Evolutionary conservation across 2,797 vertebrate species (phyloP), one percentile per base, ranked within the genome.

Genomic region (Tangara arthus): DNA sequence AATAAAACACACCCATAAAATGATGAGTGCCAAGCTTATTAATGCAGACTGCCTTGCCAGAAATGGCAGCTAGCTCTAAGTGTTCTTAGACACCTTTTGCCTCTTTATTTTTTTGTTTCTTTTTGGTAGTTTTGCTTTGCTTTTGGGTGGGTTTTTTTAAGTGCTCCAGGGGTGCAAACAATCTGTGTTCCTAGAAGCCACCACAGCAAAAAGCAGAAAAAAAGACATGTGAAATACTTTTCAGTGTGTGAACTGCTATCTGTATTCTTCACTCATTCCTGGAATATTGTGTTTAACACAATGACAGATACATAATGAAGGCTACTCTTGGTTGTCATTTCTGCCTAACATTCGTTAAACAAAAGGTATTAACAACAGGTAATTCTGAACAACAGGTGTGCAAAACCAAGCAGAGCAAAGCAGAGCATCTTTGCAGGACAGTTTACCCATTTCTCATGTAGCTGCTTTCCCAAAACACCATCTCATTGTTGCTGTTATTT

Each of bases 1-100:
- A 96, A 96, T 96, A 81, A 92, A 89, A 93, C 89, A 86, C 82
- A 94, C 53, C 52, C 91, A 87, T 69, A 52, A 92, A 92, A 89
- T 47, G 39, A 49, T 15, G 37, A 89, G 44, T 94, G 94, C 93
- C 94, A 93, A 94, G 84, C 89, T 91, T 75, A 93, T 79, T 91
- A 94, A 81, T 16, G 39, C 41, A 56, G 56, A 12, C 18, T 64
- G 59, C 39, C 65, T 63, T 76, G 61, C 68, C 91, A 91, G 87
- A 81, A 93, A 65, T 41, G 69, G 57, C 61, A 89, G 82, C 49
- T 11, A 79, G 80, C 21, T 83, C 34, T 39, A 46, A 79, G 52
- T 63, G 49, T n/a, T 57, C 81, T 71, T 34, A 64, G 52, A 60
- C 44, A 89, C 49, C 49, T 94, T 80, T 65, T 23, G 12, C 39